phyloP scores from a whole-genome alignment of 2,888 invertebrate genomes.

The Ornithoptera alexandrae region DNA sequence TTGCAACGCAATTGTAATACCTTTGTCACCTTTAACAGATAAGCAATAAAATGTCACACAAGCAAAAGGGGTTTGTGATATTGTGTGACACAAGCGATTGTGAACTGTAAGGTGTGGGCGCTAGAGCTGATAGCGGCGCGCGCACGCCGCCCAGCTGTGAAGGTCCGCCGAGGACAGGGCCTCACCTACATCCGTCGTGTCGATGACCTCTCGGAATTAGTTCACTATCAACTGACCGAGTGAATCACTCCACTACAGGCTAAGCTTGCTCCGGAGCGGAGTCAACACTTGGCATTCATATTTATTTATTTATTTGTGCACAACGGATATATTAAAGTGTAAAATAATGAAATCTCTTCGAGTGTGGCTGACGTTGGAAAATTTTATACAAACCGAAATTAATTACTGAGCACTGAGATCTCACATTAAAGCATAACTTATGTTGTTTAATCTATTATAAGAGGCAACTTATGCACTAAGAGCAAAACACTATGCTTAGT shows the following conservation, averaged over 20 bases:
- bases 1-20: slow-evolving; percentile 2
- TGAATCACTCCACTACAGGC: slow-evolving; percentile 18
- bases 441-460: no score
- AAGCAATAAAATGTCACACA: background rate
- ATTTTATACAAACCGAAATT: no score
- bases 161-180: slow-evolving; percentile 33
- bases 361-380: no score
- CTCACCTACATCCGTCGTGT: slow-evolving; percentile 39
- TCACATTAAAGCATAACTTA: no score
- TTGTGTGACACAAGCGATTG: background rate
- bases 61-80: slow-evolving; percentile 8
- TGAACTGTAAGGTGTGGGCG: background rate
- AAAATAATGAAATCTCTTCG: no score
- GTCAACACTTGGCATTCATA: no score
- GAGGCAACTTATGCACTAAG: no score
- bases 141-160: slow-evolving; percentile 13
- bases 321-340: no score
- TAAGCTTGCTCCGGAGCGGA: background rate
- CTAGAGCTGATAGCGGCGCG: background rate
- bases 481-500: no score
- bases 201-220: slow-evolving; percentile 37
- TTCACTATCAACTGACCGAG: slow-evolving; percentile 36
- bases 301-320: no score
- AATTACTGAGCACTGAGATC: no score
- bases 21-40: slow-evolving; percentile 12